Percentiles rank a stretch among this genome's conserved stretches.
Conservation (phyloP, 1,140 invertebrate species). For the Ceratina calcarata region DNA sequence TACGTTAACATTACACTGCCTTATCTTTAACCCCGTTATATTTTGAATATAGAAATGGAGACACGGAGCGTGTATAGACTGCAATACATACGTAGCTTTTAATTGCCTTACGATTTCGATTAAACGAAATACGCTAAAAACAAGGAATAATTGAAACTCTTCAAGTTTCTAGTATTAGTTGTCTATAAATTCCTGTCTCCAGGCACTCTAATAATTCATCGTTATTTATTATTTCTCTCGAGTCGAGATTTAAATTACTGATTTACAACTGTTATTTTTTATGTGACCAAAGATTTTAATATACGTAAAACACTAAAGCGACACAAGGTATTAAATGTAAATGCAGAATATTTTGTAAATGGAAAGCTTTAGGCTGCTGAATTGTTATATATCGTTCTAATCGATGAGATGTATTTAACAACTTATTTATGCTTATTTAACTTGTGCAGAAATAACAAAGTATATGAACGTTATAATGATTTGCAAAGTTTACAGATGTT, state of each 20-base stretch:
- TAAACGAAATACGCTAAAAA: neutral
- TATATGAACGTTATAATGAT: conserved; percentile 51
- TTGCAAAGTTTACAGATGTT: conserved; percentile 58
- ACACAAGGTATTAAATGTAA: conserved; percentile 7
- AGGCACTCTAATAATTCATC: too few relatives aligned
- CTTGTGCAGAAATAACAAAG: conserved; percentile 40
- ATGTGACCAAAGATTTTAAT: conserved; percentile 45
- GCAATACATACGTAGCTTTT: neutral
- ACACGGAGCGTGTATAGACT: conserved; percentile 20
- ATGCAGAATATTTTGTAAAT: conserved; percentile 19
- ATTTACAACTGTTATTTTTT: conserved; percentile 20
- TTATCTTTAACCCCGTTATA: conserved; percentile 57
- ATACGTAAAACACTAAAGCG: neutral
- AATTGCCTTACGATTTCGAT: neutral
- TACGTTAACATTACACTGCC: conserved; percentile 61
- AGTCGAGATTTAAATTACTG: conserved; percentile 1
- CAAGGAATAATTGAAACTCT: too few relatives aligned
- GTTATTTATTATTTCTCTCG: neutral
- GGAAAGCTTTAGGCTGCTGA: conserved; percentile 39
- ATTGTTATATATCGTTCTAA: conserved; percentile 34
- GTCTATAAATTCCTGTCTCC: too few relatives aligned
- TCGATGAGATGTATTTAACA: conserved; percentile 18
- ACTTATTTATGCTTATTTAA: conserved; percentile 57
- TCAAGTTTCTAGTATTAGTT: too few relatives aligned
- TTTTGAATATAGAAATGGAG: conserved; percentile 21